A percentile compares a stretch with the other conserved stretches of the same genome.
Conservation (phyloP, 2,888 invertebrate genomes). For the Drosophila prostipennis region DNA sequence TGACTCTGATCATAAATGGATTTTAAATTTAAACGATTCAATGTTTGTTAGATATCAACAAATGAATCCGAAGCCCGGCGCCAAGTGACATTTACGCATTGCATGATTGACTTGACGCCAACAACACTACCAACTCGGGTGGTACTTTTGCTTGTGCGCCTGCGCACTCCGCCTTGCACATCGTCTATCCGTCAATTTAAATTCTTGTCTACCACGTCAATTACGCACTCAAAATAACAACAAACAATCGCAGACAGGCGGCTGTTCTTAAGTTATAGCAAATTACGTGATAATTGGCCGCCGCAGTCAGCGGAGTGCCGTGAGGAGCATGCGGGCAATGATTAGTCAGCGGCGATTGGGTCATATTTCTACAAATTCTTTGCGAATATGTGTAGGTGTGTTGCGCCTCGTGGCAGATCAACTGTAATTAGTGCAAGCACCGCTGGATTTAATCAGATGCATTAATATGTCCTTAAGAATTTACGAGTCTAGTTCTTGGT, state of each 20-base stretch:
- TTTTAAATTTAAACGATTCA: not conserved
- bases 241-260: constrained; percentile 16
- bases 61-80: not conserved
- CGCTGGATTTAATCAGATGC: not conserved
- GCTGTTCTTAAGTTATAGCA: constrained; percentile 55
- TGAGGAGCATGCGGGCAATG: not conserved
- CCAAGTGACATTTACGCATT: not conserved
- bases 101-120: not conserved
- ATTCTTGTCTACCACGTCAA: constrained; percentile 63
- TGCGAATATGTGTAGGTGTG: not conserved
- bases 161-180: not conserved
- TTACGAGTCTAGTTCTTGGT: not conserved
- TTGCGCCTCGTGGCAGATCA: not conserved
- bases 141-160: not conserved
- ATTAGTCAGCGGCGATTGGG: constrained; percentile 10
- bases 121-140: not conserved
- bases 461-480: not conserved
- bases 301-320: not conserved
- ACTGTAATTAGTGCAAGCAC: not conserved
- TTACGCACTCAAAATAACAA: constrained; percentile 47
- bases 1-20: no score
- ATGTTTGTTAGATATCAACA: not conserved
- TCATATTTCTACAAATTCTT: constrained; percentile 2
- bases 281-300: constrained; percentile 73
- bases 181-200: constrained; percentile 58